These are phyloP conservation scores for Characodon lateralis DNA, from an alignment of 2,797 vertebrate genomes.

Conservation along the genomic window DNA sequence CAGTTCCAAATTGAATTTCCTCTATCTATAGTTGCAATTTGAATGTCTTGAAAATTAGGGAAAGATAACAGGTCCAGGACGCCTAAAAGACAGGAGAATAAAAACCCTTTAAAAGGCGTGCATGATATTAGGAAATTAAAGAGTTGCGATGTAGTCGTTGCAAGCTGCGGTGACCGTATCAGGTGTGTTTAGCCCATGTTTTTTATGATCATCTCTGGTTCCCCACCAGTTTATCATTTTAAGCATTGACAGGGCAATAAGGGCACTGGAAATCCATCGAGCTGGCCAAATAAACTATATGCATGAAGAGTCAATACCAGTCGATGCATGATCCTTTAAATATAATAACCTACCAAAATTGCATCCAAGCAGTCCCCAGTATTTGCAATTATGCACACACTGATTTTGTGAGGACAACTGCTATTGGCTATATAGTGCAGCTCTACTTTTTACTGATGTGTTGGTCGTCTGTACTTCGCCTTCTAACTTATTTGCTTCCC, in stretches of 20 bases:
- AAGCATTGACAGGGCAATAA: neutral
- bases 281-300: neutral
- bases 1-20: neutral
- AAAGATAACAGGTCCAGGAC: neutral
- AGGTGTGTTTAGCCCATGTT: too few relatives aligned
- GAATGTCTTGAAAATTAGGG: neutral
- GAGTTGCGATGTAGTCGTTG: too few relatives aligned
- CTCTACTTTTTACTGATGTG: too few relatives aligned
- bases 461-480: neutral
- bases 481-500: neutral
- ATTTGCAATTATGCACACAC: too few relatives aligned
- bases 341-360: too few relatives aligned
- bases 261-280: neutral
- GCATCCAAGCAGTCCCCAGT: too few relatives aligned
- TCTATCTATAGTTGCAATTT: neutral
- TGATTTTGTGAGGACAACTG: neutral
- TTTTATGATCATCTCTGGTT: neutral
- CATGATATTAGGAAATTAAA: too few relatives aligned
- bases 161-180: too few relatives aligned
- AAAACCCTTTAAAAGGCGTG: too few relatives aligned
- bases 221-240: neutral
- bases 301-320: neutral
- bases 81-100: neutral
- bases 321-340: neutral
- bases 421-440: too few relatives aligned